phyloP scores from a whole-genome alignment of 2,888 invertebrate species.

The Leucoma salicis region DNA sequence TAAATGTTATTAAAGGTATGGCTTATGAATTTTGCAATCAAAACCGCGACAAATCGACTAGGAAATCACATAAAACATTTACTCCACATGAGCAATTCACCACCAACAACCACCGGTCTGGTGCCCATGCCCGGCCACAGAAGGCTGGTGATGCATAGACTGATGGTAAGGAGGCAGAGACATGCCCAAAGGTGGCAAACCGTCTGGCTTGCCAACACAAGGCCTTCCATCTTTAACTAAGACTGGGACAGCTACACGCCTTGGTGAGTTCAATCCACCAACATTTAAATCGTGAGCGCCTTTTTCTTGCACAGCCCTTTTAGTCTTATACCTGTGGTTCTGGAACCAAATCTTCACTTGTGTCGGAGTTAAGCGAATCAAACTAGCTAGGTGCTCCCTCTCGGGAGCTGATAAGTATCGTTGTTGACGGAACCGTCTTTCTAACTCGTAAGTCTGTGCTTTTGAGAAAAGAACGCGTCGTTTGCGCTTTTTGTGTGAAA shows the following conservation, averaged over 20 bases:
- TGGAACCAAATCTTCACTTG: conserved; percentile 99
- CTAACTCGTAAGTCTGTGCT: conserved; percentile 97
- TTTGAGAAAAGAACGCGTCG: conserved; percentile 98
- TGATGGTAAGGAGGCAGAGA: conserved; percentile 76
- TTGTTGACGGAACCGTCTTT: conserved; percentile 96
- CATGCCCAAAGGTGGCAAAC: conserved; percentile 73
- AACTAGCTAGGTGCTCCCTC: conserved; percentile 96
- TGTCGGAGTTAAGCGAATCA: conserved; percentile 97
- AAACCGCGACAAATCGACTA: conserved; percentile 55
- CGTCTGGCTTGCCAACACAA: conserved; percentile 85
- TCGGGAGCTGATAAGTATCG: conserved; percentile 98
- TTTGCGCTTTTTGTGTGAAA: conserved; percentile 93
- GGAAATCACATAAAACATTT: conserved; percentile 49
- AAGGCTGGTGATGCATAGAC: conserved; percentile 69
- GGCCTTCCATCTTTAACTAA: conserved; percentile 97
- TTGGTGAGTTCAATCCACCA: conserved; percentile 89
- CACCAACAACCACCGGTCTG: conserved; percentile 81
- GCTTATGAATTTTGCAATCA: conserved; percentile 22
- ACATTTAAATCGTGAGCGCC: conserved; percentile 86
- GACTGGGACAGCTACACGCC: conserved; percentile 96
- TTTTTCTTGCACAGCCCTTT: conserved; percentile 97
- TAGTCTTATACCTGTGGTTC: conserved; percentile 99
- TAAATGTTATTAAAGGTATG: too few species aligned
- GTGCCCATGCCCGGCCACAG: conserved; percentile 58
- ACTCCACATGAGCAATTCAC: conserved; percentile 50